phyloP scores from a whole-genome alignment of 2,888 invertebrate species.

The Leptothorax acervorum region DNA sequence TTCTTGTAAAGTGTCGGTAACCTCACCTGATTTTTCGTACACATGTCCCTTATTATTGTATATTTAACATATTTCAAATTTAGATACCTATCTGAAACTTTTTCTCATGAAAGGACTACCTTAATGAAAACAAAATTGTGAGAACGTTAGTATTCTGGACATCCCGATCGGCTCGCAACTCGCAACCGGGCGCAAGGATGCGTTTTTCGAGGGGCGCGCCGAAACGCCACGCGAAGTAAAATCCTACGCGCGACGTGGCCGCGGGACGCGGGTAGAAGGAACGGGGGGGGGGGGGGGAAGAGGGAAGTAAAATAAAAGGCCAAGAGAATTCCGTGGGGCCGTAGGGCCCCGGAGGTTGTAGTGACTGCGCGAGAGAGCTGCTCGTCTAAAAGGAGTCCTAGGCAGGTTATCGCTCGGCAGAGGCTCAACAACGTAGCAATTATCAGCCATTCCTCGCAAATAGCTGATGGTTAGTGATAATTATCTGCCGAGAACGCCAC shows the following conservation, averaged over 20 bases:
- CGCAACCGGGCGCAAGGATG: constrained; percentile 18
- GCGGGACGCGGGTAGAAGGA: constrained; percentile 25
- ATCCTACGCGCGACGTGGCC: constrained; percentile 47
- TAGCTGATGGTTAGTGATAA: constrained; percentile 86
- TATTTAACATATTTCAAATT: too few species aligned
- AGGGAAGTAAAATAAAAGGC: constrained; percentile 48
- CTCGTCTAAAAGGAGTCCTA: constrained; percentile 81
- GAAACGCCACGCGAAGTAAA: constrained; percentile 43
- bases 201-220: constrained; percentile 22
- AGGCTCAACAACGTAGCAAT: constrained; percentile 85
- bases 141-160: constrained; percentile 4
- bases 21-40: too few species aligned
- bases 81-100: too few species aligned
- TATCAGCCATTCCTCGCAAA: constrained; percentile 86
- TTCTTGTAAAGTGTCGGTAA: too few species aligned
- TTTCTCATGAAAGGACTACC: too few species aligned
- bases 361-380: constrained; percentile 75
- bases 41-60: too few species aligned
- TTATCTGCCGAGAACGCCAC: constrained; percentile 84
- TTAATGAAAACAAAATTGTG: neutral
- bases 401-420: constrained; percentile 83
- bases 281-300: constrained; percentile 10
- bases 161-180: neutral
- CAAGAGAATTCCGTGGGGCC: constrained; percentile 45
- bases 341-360: constrained; percentile 69